These are phyloP conservation scores for Bellardia pandia DNA, from an alignment of 2,888 invertebrate genomes.

Conservation along the genomic window DNA sequence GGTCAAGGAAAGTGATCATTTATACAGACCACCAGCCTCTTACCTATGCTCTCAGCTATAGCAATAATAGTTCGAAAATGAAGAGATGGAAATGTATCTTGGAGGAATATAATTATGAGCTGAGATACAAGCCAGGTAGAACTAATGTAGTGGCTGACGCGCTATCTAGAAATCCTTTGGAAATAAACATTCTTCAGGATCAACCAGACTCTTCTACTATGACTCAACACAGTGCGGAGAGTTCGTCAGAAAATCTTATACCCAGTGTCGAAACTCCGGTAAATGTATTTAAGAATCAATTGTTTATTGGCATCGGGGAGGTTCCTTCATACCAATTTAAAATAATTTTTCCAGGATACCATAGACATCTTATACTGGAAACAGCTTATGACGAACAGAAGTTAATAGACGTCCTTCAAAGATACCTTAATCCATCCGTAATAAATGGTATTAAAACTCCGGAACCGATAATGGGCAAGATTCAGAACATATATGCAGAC, in stretches of 20 bases:
- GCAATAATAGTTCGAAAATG: too few relatives aligned
- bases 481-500: conserved; percentile 20
- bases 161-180: too few relatives aligned
- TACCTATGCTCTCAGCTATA: too few relatives aligned
- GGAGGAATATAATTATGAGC: too few relatives aligned
- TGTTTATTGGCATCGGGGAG: conserved; percentile 53
- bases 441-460: conserved; percentile 54
- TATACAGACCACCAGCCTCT: too few relatives aligned
- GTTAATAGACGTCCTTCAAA: neutral
- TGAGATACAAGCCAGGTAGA: too few relatives aligned
- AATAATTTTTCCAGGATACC: conserved; percentile 62
- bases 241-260: conserved; percentile 70
- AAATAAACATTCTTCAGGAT: too few relatives aligned
- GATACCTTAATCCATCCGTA: conserved; percentile 43
- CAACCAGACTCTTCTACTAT: too few relatives aligned
- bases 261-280: conserved; percentile 17
- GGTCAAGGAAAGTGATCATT: too few relatives aligned
- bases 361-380: conserved; percentile 61
- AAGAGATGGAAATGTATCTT: too few relatives aligned
- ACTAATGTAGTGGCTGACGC: too few relatives aligned
- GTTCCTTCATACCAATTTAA: conserved; percentile 56
- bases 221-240: conserved; percentile 71
- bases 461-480: conserved; percentile 40
- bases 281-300: conserved; percentile 60
- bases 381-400: conserved; percentile 23